These are phyloP conservation scores for Paradoxurus hermaphroditus DNA, from an alignment of 2,113 vertebrate species.

Conservation along the genomic window DNA sequence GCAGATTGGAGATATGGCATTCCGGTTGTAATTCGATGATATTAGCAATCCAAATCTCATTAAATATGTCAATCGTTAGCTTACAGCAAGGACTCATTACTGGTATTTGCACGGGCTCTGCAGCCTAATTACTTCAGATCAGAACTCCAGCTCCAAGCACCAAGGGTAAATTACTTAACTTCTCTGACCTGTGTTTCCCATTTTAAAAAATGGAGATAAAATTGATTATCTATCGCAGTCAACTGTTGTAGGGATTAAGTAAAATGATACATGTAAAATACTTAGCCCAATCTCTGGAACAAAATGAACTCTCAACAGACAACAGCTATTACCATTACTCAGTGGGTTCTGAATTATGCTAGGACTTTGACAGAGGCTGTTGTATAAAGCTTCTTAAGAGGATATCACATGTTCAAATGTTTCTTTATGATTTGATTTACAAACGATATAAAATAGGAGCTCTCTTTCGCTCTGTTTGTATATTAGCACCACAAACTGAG, in stretches of 20 bases:
- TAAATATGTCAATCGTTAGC: not conserved
- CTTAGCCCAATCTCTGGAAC: not conserved
- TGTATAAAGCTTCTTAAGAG: constrained; percentile 36
- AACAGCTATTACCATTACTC: not conserved
- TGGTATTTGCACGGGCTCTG: not conserved
- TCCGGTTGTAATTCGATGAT: not conserved
- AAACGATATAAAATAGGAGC: not conserved
- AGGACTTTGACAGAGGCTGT: not conserved
- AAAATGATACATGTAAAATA: not conserved
- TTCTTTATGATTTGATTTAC: constrained; percentile 12
- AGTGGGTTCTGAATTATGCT: not conserved
- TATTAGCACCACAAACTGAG: not conserved
- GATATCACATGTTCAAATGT: not conserved
- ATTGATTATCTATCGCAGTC: not conserved
- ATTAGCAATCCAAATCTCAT: not conserved
- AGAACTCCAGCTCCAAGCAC: not conserved
- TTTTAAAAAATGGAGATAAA: constrained; percentile 15
- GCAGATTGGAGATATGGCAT: not conserved
- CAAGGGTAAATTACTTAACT: not conserved
- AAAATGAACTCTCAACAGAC: not conserved
- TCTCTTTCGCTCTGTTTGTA: not conserved
- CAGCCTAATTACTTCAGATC: not conserved
- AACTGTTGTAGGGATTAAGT: not conserved
- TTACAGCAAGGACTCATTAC: not conserved
- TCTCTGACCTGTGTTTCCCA: not conserved